Evolutionary conservation across 2,113 vertebrate genomes (phyloP).

Genomic region (Microtus richardsoni): DNA sequence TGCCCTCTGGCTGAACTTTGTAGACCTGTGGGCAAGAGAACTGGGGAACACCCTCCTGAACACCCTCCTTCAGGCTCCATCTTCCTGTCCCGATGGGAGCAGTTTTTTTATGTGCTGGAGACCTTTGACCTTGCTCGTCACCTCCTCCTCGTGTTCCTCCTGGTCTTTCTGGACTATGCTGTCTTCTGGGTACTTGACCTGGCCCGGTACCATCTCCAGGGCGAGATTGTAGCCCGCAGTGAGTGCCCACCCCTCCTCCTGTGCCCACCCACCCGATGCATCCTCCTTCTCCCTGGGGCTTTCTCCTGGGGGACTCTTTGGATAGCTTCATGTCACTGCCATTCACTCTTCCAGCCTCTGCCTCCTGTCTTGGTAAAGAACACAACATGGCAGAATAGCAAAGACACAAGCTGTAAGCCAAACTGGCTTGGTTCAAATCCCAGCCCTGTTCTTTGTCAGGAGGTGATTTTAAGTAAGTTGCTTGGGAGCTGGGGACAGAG

Average conservation of each 20-base stretch:
- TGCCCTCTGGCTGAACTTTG: not conserved
- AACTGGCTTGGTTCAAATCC: not conserved
- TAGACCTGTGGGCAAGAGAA: not conserved
- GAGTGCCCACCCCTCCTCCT: not conserved
- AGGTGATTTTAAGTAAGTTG: not conserved
- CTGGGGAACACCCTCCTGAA: not conserved
- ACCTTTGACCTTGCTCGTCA: slow-evolving; percentile 83
- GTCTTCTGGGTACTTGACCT: slow-evolving; percentile 95
- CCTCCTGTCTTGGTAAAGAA: not conserved
- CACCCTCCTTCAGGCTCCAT: slow-evolving; percentile 75
- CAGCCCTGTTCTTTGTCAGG: not conserved
- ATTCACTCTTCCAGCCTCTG: not conserved
- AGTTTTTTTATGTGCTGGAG: slow-evolving; percentile 53
- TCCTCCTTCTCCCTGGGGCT: too few relatives aligned
- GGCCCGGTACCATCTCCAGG: slow-evolving; percentile 88
- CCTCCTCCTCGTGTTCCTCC: slow-evolving; percentile 82
- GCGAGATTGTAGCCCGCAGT: slow-evolving; percentile 86
- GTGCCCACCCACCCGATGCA: rapidly evolving
- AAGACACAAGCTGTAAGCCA: not conserved
- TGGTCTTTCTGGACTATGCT: slow-evolving; percentile 90
- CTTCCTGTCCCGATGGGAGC: slow-evolving; percentile 84
- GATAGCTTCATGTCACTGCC: not conserved
- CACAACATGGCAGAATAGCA: not conserved
- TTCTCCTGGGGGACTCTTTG: not conserved
- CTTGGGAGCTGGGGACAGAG: not conserved